Percentiles rank a stretch among this genome's conserved stretches.
These are phyloP conservation scores for Circaetus gallicus DNA, from an alignment of 2,113 vertebrate genomes.

Conservation along the genomic window DNA sequence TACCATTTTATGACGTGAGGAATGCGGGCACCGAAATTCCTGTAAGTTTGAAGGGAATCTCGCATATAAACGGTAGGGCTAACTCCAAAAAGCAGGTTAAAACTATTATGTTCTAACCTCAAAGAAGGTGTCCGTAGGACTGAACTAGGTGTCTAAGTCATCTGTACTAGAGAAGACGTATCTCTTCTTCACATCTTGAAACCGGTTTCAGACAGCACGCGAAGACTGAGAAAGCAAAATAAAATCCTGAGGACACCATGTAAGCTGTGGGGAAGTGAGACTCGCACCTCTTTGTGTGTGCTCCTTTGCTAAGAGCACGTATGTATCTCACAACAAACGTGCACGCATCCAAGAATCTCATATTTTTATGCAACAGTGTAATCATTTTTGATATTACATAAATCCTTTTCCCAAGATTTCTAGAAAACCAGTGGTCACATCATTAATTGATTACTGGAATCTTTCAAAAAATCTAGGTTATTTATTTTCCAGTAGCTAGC, in stretches of 20 bases:
- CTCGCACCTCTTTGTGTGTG: fast-evolving
- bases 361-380: background rate
- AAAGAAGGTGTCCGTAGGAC: background rate
- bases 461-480: background rate
- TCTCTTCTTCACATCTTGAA: background rate
- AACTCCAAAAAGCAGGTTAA: background rate
- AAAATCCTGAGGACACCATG: background rate
- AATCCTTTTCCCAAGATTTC: background rate
- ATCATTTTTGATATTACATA: fast-evolving
- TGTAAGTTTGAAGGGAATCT: background rate
- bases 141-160: background rate
- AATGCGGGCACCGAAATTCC: background rate
- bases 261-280: background rate
- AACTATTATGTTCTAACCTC: background rate
- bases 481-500: background rate
- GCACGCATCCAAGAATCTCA: background rate
- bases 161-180: background rate
- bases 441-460: background rate
- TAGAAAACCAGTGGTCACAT: background rate
- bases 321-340: fast-evolving
- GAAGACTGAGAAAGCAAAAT: background rate
- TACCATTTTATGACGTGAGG: background rate
- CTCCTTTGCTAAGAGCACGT: fast-evolving
- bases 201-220: background rate
- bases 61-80: background rate